Percentiles rank a stretch among this genome's conserved stretches.
These are phyloP conservation scores for Campoletis raptor DNA, from an alignment of 2,888 invertebrate species.

Conservation along the genomic window DNA sequence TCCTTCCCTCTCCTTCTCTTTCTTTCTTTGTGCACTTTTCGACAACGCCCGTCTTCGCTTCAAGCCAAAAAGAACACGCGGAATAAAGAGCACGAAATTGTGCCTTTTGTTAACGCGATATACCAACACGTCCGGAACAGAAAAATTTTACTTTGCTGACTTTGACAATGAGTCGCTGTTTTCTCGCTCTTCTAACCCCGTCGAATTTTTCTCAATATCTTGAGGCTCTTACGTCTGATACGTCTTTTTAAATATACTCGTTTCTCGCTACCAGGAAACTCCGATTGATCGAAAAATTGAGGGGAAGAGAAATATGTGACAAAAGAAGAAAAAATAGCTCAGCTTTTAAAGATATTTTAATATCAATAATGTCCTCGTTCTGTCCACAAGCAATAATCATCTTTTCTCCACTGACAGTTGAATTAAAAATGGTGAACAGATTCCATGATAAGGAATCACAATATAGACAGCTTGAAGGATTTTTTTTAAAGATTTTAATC, in stretches of 20 bases:
- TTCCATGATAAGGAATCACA: background rate
- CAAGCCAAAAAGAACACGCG: background rate
- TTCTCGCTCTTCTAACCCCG: conserved; percentile 38
- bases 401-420: background rate
- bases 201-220: conserved; percentile 33
- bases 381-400: too few relatives aligned
- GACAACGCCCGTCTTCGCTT: background rate
- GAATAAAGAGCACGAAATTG: conserved; percentile 34
- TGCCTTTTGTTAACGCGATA: conserved; percentile 73
- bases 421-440: background rate
- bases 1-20: conserved; percentile 3
- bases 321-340: background rate
- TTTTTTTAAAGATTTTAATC: background rate
- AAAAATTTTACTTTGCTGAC: conserved; percentile 58
- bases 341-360: too few relatives aligned
- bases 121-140: conserved; percentile 66
- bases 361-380: too few relatives aligned
- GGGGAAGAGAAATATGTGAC: background rate
- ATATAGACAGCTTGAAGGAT: background rate
- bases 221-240: background rate
- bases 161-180: conserved; percentile 62
- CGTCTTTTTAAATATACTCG: conserved; percentile 5
- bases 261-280: background rate
- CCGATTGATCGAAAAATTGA: background rate
- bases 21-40: background rate